Evolutionary conservation across 2,113 vertebrate species (phyloP), one percentile per base, ranked within the genome.

Genomic region (Mustela nigripes): DNA sequence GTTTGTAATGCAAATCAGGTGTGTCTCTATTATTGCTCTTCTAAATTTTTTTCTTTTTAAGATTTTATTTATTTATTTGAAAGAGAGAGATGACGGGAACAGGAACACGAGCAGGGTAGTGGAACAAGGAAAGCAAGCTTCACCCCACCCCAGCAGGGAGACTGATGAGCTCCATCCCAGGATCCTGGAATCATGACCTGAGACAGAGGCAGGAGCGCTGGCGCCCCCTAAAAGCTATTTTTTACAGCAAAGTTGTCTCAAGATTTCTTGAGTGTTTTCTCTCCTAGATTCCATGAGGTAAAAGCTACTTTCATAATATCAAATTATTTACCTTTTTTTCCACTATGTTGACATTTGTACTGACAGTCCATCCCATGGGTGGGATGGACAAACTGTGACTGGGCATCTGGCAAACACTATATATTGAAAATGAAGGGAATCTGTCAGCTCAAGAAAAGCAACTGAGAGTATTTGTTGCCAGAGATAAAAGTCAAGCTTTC

Each of bases 391-490:
- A 95, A 58, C 33, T 81, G 28, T 80, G 58, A 94, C 0, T 53
- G 80, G 4, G 12, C 83, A 58, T 63, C 28, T 31, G n/a, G 42
- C 18, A 96, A 81, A 94, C 33, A 63, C 5, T 33, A 5, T 53
- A 78, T 53, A 78, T 2, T 53, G 69, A 76, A 92, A 84, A 84
- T 56, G 45, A 65, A 39, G 10, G 56, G 31, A 93, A 73, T 10
- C 14, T 83, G 16, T 80, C 45, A 58, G 5, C 71, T 95, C 9
- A 79, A 74, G 18, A 84, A 96, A 95, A 93, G 58, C n/a, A 84
- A 95, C 11, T 56, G 16, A 28, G 42, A 60, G 65, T 63, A 80
- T 82, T 33, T 82, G 62, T 1, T 85, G n/a, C 58, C 2, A 26
- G 31, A 58, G 7, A 83, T 33, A 88, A 79, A 91, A 90, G 82